Base-by-base conservation (phyloP, 1,140 invertebrate genomes). In the Ooceraea biroi region DNA sequence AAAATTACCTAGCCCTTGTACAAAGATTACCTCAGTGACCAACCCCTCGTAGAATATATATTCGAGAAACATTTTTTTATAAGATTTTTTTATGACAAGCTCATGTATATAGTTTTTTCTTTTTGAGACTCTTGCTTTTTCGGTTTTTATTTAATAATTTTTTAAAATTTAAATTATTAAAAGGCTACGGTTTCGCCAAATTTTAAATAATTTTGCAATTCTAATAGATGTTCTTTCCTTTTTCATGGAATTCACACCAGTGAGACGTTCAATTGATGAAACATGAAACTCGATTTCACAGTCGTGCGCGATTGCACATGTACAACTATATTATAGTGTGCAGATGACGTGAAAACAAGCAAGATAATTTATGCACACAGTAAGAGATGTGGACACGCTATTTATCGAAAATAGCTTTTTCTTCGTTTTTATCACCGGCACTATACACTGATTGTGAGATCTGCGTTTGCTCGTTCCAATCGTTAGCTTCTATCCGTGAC, bases 401-500 rank as follows among this genome's bases (percentile, higher is more conserved):
- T n/a, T 74, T 60, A 27, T 17, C 41, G 22, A 27, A 82, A 84
- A 77, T 72, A 77, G 44, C 7, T 52, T 14, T 5, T 57, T 11
- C 8, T 25, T 27, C 11, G 7, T 58, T 71, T 72, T 82, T 58
- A 27, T 30, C 11, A 1, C 19, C 19, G 14, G 12, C 41, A 19
- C 8, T 5, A n/a, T 77, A 19, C 17, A 17, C 41, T 17, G n/a
- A n/a, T 36, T 25, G 0, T 10, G 76, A 69, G 25, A 80, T 46
- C 41, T 44, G 50, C 36, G 58, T 66, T 36, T 65, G 57, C 48
- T 48, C 17, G 12, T 12, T 78, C n/a, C 68, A 60, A 88, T 71
- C 83, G 46, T 27, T 30, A 44, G 85, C 57, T 82, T 82, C 84
- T 88, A 85, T 12, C 50, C 72, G n/a, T 61, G 60, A 84, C 82